Base-by-base conservation (phyloP, 2,797 vertebrate species). In the Liparis tanakae region DNA sequence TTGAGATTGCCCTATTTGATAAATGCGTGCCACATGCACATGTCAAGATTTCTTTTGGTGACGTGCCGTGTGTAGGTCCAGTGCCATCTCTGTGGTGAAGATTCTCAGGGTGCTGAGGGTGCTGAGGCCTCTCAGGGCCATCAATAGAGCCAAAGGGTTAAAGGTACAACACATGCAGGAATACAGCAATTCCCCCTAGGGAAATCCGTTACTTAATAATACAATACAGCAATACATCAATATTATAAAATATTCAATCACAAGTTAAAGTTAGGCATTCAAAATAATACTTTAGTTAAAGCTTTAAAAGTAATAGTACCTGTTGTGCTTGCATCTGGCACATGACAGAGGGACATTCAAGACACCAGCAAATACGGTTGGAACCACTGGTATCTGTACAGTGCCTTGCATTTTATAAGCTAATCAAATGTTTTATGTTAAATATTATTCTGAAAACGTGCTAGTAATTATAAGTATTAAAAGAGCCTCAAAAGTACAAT, bases 31-130 rank as follows among this genome's bases (percentile, higher is more conserved):
- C 51, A 53, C 62, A 70, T 20, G 1, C 0, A 14, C 3, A 34
- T 62, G 53, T 50, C n/a, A 51, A 22, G n/a, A 15, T 17, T 55
- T 69, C 0, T 18, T 44, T 72, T 74, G 70, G 18, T 60, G 37
- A 0, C 70, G 41, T 84, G 50, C 7, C 50, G 33, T 51, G 0
- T 70, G 18, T 91, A 99, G 98, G 90, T 99, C 98, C 76, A 99
- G 98, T 10, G 83, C 98, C 74, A 99, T 99, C 88, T 99, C 98
- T 0, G 98, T 99, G 84, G 97, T 99, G 92, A 99, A 99, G 94
- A 99, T 99, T 90, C 96, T 99, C 72, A 95, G 98, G 90, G 98
- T 99, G 68, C 90, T 99, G 84, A 96, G 98, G 90, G 97, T 99
- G 48, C 94, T 99, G 36, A 95, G 98, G 67, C 98, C 98, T 20